Conservation (phyloP, 2,797 vertebrate genomes). For the Cephalopachus bancanus region DNA sequence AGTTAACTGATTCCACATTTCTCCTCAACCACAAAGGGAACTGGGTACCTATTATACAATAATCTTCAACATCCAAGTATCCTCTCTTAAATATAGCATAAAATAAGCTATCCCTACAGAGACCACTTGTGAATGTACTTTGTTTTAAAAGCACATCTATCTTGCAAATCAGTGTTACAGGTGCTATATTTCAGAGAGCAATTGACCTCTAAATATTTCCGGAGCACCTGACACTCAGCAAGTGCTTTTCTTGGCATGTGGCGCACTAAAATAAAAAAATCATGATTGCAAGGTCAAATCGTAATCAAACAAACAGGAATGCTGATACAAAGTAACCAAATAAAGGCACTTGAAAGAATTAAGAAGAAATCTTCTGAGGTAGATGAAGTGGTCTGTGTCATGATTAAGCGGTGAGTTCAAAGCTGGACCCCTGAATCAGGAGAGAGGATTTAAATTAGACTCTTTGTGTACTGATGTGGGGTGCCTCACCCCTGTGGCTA, state of each 20-base stretch:
- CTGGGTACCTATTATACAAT: background rate
- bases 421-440: slow-evolving; percentile 41
- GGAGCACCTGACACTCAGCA: slow-evolving; percentile 32
- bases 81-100: background rate
- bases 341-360: slow-evolving; percentile 63
- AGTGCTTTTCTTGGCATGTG: background rate
- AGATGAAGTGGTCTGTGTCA: slow-evolving; percentile 22
- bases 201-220: slow-evolving; percentile 44
- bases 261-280: slow-evolving; percentile 34
- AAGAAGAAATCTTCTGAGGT: slow-evolving; percentile 58
- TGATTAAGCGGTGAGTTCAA: slow-evolving; percentile 60
- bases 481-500: background rate
- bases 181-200: slow-evolving; percentile 23
- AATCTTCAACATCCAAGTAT: background rate
- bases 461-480: background rate
- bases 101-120: background rate
- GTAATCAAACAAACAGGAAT: slow-evolving; percentile 58
- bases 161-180: slow-evolving; percentile 35
- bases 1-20: slow-evolving; percentile 28
- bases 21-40: background rate
- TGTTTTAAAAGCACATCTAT: slow-evolving; percentile 32
- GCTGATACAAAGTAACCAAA: slow-evolving; percentile 50
- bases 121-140: background rate
- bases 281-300: slow-evolving; percentile 23
- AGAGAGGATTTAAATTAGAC: slow-evolving; percentile 59